Base-by-base conservation (phyloP, 2,113 vertebrate genomes). In the Oncorhynchus nerka region DNA sequence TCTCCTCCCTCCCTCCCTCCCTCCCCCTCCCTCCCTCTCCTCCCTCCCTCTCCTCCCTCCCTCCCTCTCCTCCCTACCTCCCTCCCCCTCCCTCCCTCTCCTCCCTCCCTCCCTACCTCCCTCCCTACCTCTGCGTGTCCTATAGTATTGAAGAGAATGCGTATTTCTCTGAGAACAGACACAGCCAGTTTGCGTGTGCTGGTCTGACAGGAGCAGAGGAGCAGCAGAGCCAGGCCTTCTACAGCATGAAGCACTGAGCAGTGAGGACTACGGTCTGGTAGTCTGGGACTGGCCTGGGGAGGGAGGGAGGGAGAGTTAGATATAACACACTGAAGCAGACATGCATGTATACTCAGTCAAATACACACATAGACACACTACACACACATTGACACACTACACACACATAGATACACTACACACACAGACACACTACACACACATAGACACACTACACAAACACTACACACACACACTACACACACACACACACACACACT, bases 121-220 rank as follows among this genome's bases (percentile, higher is more conserved):
- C 64, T 65, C 19, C 59, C 24, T 94, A 99, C 98, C 95, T 99
- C 97, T 22, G 95, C 93, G 79, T 98, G 97, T 73, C 98, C 97
- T 74, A 99, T 93, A 30, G 95, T 95, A 19, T 93, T 81, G 89
- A 99, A 99, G 59, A 99, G 93, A 78, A 95, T 95, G 66, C 98
- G 96, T 49, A 97, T 96, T 89, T 99, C 98, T 88, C 95, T 93
- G 75, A 99, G 95, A 65, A 99, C 96, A 5, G 96, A 79, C 39
- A 99, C 98, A 0, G 97, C 97, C 69, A 99, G 91, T 81, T 99
- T 99, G 78, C 98, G 96, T 0, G 97, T 99, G 81, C 96, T 96
- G 75, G 95, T 94, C 85, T 97, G 97, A 92, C 97, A 97, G 32
- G 97, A 99, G 85, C 98, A 99, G 75, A 99, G 96, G 72, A 99